These are phyloP conservation scores for Polyergus mexicanus DNA, from an alignment of 1,140 invertebrate genomes.

Conservation along the genomic window DNA sequence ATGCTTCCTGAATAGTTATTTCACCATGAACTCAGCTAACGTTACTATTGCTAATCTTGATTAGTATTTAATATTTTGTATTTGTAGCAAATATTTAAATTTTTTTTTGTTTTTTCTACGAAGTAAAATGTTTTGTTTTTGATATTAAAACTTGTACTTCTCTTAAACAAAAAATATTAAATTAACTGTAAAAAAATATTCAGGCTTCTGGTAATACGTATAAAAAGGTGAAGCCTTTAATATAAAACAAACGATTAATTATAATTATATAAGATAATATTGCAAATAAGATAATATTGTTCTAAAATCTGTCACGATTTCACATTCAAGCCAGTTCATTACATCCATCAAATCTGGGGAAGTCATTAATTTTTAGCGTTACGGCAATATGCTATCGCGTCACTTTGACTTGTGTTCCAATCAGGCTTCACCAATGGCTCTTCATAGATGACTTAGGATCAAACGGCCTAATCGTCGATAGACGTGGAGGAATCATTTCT, in stretches of 20 bases:
- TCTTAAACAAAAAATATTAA: too few species aligned
- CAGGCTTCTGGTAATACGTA: too few species aligned
- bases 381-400: neutral
- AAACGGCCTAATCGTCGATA: neutral
- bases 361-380: neutral
- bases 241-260: neutral
- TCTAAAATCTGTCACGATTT: neutral
- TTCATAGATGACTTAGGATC: neutral
- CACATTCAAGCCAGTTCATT: neutral
- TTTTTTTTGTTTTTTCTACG: too few species aligned
- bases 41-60: neutral
- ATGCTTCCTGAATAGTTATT: neutral
- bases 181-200: too few species aligned
- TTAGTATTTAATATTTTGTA: neutral
- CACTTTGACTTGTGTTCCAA: neutral
- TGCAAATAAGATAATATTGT: neutral
- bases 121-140: too few species aligned
- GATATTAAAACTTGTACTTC: too few species aligned
- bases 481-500: slow-evolving; percentile 3
- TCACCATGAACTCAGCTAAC: neutral
- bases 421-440: neutral
- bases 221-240: too few species aligned
- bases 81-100: too few species aligned
- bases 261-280: neutral
- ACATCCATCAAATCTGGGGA: neutral